Percentiles rank a stretch among this genome's conserved stretches.
Evolutionary conservation across 1,140 invertebrate genomes (phyloP).

Genomic region (Marisa cornuarietis): DNA sequence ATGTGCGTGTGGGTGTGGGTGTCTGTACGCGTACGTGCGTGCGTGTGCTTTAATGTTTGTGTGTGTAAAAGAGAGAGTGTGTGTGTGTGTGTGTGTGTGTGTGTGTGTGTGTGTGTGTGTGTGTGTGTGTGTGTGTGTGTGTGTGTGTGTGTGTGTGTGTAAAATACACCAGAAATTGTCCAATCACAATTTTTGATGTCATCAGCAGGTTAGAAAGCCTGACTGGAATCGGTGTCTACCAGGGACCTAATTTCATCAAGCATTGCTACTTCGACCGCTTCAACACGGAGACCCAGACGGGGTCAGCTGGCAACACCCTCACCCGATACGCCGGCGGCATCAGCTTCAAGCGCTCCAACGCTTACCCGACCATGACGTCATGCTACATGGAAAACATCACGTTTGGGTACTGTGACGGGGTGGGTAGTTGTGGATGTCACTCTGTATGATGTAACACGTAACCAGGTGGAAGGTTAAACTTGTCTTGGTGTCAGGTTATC

Average conservation of each 20-base stretch:
- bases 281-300: not conserved
- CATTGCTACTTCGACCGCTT: conserved; percentile 26
- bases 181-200: not conserved
- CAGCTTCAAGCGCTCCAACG: conserved; percentile 21
- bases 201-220: conserved; percentile 1
- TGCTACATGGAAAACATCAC: conserved; percentile 7
- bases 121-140: not conserved
- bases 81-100: too few species aligned
- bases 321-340: conserved; percentile 25
- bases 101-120: too few species aligned
- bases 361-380: conserved; percentile 23
- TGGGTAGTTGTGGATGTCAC: not conserved
- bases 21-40: too few species aligned
- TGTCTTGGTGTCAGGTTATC: too few species aligned
- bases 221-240: conserved; percentile 22
- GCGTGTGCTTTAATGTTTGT: not conserved
- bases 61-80: too few species aligned
- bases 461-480: not conserved
- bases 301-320: not conserved
- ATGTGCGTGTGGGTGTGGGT: too few species aligned
- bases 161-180: not conserved
- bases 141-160: not conserved
- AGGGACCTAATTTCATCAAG: conserved; percentile 20
- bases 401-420: conserved; percentile 30
- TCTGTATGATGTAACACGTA: not conserved